phyloP scores from a whole-genome alignment of 2,797 vertebrate species.

The Remorina albescens region DNA sequence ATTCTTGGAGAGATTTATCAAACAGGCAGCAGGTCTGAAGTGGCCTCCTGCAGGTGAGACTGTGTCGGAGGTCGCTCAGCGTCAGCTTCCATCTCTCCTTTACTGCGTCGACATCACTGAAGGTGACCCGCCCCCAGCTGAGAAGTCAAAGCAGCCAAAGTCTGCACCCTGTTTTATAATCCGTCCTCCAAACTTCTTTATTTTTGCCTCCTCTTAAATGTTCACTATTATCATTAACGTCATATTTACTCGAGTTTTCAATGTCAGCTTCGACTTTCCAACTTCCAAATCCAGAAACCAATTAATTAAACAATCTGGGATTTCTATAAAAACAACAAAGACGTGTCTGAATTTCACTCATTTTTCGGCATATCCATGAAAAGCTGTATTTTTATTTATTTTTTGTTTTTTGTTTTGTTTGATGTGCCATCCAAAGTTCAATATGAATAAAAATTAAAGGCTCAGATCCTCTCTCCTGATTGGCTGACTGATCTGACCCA shows the following conservation, averaged over 20 bases:
- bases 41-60: conserved; percentile 20
- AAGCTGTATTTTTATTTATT: no score
- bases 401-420: no score
- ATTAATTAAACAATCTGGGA: no score
- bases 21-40: not conserved
- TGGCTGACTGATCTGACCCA: no score
- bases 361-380: no score
- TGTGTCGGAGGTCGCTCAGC: conserved; percentile 3
- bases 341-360: no score
- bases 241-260: no score
- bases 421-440: no score
- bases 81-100: not conserved
- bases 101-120: not conserved
- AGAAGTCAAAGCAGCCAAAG: not conserved
- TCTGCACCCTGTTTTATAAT: not conserved
- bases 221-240: not conserved
- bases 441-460: not conserved
- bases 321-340: no score
- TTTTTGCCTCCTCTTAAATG: not conserved
- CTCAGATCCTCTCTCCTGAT: no score
- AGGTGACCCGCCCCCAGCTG: not conserved
- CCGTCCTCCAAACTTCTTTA: not conserved
- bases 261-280: no score
- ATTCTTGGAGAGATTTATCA: not conserved
- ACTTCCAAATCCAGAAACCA: no score